These are phyloP conservation scores for Thysanoteuthis rhombus DNA, from an alignment of 2,888 invertebrate species.

Conservation along the genomic window DNA sequence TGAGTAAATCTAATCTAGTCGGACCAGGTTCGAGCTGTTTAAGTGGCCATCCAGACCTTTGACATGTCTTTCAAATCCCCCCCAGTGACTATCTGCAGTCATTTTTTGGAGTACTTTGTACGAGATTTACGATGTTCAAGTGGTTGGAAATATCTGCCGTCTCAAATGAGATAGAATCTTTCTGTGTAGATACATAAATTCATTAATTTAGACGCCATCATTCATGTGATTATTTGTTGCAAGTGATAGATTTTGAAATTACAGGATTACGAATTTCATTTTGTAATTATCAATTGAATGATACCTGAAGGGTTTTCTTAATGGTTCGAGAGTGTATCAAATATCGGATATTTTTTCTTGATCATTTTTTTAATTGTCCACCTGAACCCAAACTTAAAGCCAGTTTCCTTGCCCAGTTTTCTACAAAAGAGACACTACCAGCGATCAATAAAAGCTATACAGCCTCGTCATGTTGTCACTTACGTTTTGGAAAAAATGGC, in stretches of 20 bases:
- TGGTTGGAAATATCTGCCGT: background rate
- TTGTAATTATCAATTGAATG: background rate
- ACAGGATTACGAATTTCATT: background rate
- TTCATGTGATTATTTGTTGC: background rate
- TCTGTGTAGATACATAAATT: background rate
- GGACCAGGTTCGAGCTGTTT: background rate
- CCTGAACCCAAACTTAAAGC: background rate
- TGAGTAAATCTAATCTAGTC: background rate
- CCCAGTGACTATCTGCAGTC: background rate
- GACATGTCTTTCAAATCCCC: background rate
- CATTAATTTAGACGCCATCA: background rate
- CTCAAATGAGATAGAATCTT: background rate
- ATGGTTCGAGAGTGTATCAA: background rate
- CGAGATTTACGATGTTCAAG: background rate
- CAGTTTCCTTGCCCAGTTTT: background rate
- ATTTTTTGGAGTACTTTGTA: background rate
- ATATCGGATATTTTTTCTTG: background rate
- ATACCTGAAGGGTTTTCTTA: background rate
- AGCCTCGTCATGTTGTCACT: background rate
- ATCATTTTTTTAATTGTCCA: background rate
- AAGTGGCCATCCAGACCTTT: background rate
- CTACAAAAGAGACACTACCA: background rate
- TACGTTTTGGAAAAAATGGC: background rate
- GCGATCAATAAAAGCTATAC: background rate
- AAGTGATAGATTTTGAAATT: background rate